Evolutionary conservation across 2,888 invertebrate species (phyloP).

Genomic region (Thera britannica): DNA sequence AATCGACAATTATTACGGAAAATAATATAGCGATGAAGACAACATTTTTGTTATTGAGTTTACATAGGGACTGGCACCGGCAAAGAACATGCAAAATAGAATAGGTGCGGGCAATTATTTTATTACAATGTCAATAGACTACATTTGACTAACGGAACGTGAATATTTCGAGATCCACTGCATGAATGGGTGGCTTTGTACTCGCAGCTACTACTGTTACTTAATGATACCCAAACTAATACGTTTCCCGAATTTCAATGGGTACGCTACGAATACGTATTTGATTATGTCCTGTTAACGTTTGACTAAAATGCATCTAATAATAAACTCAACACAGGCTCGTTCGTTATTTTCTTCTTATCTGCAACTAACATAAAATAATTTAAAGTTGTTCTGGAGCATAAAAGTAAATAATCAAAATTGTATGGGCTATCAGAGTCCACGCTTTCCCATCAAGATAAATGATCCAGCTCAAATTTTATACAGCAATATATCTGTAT

Average conservation of each 20-base stretch:
- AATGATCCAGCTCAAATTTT: slow-evolving; percentile 69
- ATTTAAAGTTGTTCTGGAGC: too few relatives aligned
- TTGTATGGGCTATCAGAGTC: slow-evolving; percentile 42
- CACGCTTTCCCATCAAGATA: slow-evolving; percentile 64
- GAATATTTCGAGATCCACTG: slow-evolving; percentile 65
- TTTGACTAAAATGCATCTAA: not conserved
- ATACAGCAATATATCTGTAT: slow-evolving; percentile 49
- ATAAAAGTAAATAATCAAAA: slow-evolving; percentile 46
- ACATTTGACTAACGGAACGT: slow-evolving; percentile 69
- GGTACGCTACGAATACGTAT: not conserved
- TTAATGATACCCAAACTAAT: slow-evolving; percentile 36
- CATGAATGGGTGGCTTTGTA: slow-evolving; percentile 62
- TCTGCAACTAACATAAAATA: too few relatives aligned
- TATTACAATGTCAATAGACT: slow-evolving; percentile 42
- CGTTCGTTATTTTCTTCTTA: too few relatives aligned
- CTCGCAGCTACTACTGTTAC: slow-evolving; percentile 46
- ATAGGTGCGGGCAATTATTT: slow-evolving; percentile 33
- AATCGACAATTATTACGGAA: too few relatives aligned
- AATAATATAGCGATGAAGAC: too few relatives aligned
- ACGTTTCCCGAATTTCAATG: slow-evolving; percentile 55
- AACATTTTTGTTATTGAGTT: too few relatives aligned
- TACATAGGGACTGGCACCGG: not conserved
- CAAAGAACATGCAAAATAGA: slow-evolving; percentile 22
- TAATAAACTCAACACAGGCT: not conserved
- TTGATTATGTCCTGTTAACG: not conserved